These are phyloP conservation scores for Acromyrmex echinatior DNA, from an alignment of 1,140 invertebrate species.

Conservation along the genomic window DNA sequence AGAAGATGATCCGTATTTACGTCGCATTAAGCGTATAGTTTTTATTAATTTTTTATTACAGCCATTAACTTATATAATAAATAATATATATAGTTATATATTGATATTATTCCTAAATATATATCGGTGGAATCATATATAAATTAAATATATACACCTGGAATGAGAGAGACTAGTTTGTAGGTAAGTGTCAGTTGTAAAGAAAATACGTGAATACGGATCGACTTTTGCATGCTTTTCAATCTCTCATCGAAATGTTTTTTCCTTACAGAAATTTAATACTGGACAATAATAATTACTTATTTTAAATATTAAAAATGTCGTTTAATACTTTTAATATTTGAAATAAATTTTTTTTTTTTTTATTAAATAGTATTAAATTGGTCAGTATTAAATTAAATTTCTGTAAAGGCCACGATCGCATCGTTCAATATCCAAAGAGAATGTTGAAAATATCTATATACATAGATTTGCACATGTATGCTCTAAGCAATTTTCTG, in stretches of 20 bases:
- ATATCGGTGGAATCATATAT: background rate
- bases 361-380: too few relatives aligned
- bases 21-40: background rate
- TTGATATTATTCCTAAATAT: background rate
- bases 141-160: conserved; percentile 13
- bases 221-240: background rate
- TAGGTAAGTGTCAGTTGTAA: background rate
- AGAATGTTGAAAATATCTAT: conserved; percentile 21
- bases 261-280: background rate
- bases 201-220: conserved; percentile 21
- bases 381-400: too few relatives aligned
- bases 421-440: background rate
- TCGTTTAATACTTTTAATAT: too few relatives aligned
- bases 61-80: conserved; percentile 23
- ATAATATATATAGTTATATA: background rate
- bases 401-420: background rate
- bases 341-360: too few relatives aligned
- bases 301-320: too few relatives aligned
- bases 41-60: conserved; percentile 26
- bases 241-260: background rate
- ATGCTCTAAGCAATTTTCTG: conserved; percentile 52
- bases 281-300: too few relatives aligned
- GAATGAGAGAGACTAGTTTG: conserved; percentile 20
- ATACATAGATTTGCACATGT: conserved; percentile 40
- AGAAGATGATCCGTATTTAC: conserved; percentile 54